Conservation (phyloP, 2,888 invertebrate species). For the Diloba caeruleocephala region DNA sequence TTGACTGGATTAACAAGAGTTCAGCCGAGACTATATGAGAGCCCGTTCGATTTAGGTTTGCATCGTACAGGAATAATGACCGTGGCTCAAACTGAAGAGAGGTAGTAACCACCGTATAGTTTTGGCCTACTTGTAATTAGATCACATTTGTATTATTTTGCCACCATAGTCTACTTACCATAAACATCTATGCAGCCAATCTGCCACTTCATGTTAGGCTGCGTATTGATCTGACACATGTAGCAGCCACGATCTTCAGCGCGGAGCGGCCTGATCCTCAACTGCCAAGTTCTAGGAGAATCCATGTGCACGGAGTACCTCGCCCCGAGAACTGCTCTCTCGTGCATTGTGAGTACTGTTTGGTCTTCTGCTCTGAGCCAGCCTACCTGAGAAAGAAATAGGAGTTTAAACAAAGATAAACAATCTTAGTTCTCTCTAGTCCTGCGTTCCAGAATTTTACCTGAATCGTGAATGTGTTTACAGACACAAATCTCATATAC, state of each 20-base stretch:
- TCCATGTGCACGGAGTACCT: constrained; percentile 95
- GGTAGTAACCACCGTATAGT: too few species aligned
- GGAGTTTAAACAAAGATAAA: background rate
- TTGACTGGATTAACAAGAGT: too few species aligned
- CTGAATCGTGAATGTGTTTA: too few species aligned
- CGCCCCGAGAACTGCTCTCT: constrained; percentile 95
- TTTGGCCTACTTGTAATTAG: too few species aligned
- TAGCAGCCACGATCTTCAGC: constrained; percentile 96
- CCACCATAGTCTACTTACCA: constrained; percentile 88
- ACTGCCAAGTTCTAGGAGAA: constrained; percentile 95
- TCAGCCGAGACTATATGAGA: too few species aligned
- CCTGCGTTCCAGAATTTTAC: too few species aligned
- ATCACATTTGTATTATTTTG: background rate
- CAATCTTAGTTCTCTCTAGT: too few species aligned
- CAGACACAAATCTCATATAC: too few species aligned
- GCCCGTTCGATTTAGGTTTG: too few species aligned
- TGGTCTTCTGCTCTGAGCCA: constrained; percentile 97
- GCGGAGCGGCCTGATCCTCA: constrained; percentile 94
- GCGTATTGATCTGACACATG: constrained; percentile 97
- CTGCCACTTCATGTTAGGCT: constrained; percentile 95
- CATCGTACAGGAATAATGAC: too few species aligned
- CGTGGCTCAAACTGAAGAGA: too few species aligned
- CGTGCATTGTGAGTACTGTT: constrained; percentile 96
- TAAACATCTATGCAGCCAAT: constrained; percentile 96
- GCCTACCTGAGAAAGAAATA: constrained; percentile 91